A percentile compares a stretch with the other conserved stretches of the same genome.
Evolutionary conservation across 2,113 vertebrate genomes (phyloP).

Genomic region (Dolichallabes microphthalmus): DNA sequence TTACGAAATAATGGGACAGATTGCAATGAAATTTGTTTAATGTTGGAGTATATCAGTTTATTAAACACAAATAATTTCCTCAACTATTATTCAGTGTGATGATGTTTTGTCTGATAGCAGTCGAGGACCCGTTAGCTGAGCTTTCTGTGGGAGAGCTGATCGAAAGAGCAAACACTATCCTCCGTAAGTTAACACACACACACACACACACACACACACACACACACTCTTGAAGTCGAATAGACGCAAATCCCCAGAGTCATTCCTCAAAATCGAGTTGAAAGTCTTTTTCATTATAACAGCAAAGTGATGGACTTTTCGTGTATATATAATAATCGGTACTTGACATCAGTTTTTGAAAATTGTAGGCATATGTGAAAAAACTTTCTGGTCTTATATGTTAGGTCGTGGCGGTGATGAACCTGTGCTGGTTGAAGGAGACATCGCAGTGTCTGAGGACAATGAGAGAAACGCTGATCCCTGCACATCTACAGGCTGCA

Average conservation of each 20-base stretch:
- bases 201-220: background rate
- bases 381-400: background rate
- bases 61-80: too few relatives aligned
- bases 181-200: slow-evolving; percentile 40
- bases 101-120: background rate
- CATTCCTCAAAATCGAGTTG: too few relatives aligned
- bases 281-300: too few relatives aligned
- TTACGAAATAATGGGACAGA: too few relatives aligned
- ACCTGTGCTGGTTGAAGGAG: slow-evolving; percentile 41
- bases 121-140: background rate
- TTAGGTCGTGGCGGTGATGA: slow-evolving; percentile 43
- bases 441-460: slow-evolving; percentile 38
- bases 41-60: too few relatives aligned
- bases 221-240: background rate
- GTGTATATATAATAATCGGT: too few relatives aligned
- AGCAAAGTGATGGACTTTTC: too few relatives aligned
- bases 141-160: slow-evolving; percentile 21
- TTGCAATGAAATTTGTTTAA: too few relatives aligned
- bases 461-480: slow-evolving; percentile 44
- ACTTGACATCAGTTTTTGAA: background rate
- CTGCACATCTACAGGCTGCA: slow-evolving; percentile 43
- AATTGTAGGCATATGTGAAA: background rate
- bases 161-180: slow-evolving; percentile 64
- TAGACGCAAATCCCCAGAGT: too few relatives aligned
- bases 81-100: too few relatives aligned